phyloP scores from a whole-genome alignment of 2,888 invertebrate genomes.

The Nomada goodeniana region DNA sequence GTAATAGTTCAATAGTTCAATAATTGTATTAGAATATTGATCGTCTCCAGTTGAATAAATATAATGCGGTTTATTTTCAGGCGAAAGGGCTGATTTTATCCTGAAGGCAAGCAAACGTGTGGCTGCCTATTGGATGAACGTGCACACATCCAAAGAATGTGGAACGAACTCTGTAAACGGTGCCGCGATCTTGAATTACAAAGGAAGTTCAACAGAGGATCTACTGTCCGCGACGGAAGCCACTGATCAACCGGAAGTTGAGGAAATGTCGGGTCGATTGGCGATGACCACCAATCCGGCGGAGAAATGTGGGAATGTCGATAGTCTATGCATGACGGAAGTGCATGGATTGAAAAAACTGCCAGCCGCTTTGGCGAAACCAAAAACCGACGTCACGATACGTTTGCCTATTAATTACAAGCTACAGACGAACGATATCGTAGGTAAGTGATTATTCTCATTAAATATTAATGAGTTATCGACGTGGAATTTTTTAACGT shows the following conservation, averaged over 20 bases:
- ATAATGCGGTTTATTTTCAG: slow-evolving; percentile 76
- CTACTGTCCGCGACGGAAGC: slow-evolving; percentile 32
- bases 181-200: slow-evolving; percentile 85
- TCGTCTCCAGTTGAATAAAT: neutral
- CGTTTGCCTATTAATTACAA: slow-evolving; percentile 90
- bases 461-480: neutral
- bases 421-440: slow-evolving; percentile 69
- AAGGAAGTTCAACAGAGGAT: slow-evolving; percentile 67
- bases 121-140: slow-evolving; percentile 88
- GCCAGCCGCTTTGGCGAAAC: slow-evolving; percentile 84
- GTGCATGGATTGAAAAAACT: slow-evolving; percentile 86
- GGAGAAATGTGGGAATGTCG: slow-evolving; percentile 84
- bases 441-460: slow-evolving; percentile 68
- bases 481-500: neutral
- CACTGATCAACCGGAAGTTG: slow-evolving; percentile 47
- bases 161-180: slow-evolving; percentile 85
- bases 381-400: slow-evolving; percentile 86
- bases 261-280: slow-evolving; percentile 53
- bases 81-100: slow-evolving; percentile 91
- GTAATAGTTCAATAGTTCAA: neutral
- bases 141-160: slow-evolving; percentile 85
- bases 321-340: slow-evolving; percentile 87
- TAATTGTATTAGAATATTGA: neutral
- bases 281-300: slow-evolving; percentile 76
- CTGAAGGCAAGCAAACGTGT: slow-evolving; percentile 87